Percentiles rank a stretch among this genome's conserved stretches.
These are phyloP conservation scores for Bryconaethiops microstoma DNA, from an alignment of 2,797 vertebrate species.

Conservation along the genomic window DNA sequence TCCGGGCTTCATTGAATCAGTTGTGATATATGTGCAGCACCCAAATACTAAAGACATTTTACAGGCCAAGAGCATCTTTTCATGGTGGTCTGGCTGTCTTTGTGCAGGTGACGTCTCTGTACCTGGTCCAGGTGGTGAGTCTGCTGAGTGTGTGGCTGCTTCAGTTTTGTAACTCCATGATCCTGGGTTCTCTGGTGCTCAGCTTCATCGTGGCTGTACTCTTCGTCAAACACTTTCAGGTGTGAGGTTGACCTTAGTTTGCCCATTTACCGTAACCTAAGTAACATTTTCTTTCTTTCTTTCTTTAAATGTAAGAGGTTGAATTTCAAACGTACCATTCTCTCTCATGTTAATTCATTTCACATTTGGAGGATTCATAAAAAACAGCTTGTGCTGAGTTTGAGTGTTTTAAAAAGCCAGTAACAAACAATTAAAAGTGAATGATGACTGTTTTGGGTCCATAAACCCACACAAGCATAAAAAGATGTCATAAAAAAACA, in stretches of 20 bases:
- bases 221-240: conserved; percentile 87
- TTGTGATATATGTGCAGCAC: neutral
- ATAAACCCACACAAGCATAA: too few species aligned
- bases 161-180: conserved; percentile 98
- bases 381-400: too few species aligned
- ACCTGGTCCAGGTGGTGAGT: conserved; percentile 83
- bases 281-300: too few species aligned
- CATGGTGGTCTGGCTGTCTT: conserved; percentile 17
- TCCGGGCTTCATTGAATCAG: too few species aligned
- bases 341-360: too few species aligned
- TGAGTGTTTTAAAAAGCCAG: too few species aligned
- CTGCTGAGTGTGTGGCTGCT: conserved; percentile 90
- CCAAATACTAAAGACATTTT: neutral
- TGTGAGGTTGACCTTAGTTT: conserved; percentile 58
- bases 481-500: too few species aligned
- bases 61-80: neutral
- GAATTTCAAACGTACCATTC: too few species aligned
- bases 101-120: conserved; percentile 84
- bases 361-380: too few species aligned
- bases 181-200: conserved; percentile 90
- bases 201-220: conserved; percentile 91
- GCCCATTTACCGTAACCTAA: neutral
- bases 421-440: too few species aligned
- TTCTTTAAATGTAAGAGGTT: too few species aligned
- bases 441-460: too few species aligned